phyloP scores from a whole-genome alignment of 2,888 invertebrate genomes.

The Cryptus viduatorius region DNA sequence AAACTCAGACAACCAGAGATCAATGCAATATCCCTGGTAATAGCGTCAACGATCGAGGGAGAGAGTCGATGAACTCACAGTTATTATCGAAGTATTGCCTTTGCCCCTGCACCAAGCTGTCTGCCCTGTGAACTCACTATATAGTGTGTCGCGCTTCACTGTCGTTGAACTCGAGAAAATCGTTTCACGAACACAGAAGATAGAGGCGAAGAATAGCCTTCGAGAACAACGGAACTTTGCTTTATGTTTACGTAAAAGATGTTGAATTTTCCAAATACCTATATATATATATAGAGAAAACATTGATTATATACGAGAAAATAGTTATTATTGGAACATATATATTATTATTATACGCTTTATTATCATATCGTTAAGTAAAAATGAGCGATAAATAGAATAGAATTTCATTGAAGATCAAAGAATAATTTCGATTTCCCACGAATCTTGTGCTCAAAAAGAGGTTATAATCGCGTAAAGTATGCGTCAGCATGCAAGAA shows the following conservation, averaged over 20 bases:
- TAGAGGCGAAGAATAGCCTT: neutral
- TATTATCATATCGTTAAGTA: no score
- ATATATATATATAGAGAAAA: constrained; percentile 9
- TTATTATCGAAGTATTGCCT: constrained; percentile 48
- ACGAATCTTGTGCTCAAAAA: no score
- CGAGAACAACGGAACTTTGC: constrained; percentile 14
- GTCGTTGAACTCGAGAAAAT: constrained; percentile 19
- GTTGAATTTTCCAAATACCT: constrained; percentile 21
- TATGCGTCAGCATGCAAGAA: neutral
- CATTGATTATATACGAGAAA: neutral
- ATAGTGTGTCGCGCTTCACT: neutral
- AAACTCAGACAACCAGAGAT: constrained; percentile 23
- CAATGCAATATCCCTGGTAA: constrained; percentile 18
- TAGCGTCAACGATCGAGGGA: constrained; percentile 26
- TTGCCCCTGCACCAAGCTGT: constrained; percentile 54
- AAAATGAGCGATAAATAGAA: no score
- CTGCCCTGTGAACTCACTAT: constrained; percentile 23
- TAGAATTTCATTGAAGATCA: no score
- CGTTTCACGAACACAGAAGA: constrained; percentile 10
- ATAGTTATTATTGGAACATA: no score
- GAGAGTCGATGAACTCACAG: constrained; percentile 45
- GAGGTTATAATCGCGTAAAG: neutral
- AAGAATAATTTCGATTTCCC: no score
- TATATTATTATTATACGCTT: no score
- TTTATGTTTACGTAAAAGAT: constrained; percentile 29